Base-by-base conservation (phyloP, 2,888 invertebrate genomes). In the Dynastes hyllus region DNA sequence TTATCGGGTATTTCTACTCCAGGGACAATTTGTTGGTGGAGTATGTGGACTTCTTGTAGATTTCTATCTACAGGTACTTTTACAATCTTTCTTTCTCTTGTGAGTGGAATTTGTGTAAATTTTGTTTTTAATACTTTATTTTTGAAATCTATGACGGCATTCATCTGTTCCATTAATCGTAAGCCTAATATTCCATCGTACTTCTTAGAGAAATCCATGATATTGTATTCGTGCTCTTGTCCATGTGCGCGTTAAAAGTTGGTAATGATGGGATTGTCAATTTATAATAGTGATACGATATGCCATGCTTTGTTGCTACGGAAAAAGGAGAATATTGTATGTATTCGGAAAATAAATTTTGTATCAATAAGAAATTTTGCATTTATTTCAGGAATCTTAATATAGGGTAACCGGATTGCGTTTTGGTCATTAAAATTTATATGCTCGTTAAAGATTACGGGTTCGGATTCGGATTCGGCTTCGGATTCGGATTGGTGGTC, bases 1-100 rank as follows among this genome's bases (percentile, higher is more conserved):
- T 16, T 51, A 9, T 32, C 58, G 1, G 77, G 77, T n/a, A 77
- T 77, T 69, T 77, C 69, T 16, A 69, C 69, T 16, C 77, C 69
- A 37, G 67, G 77, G 8, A 16, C 22, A 11, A 76, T 16, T 40
- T 27, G 5, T 22, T 76, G 76, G 6, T 76, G 76, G 2, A 2
- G 3, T 2, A 76, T 66, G 2, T 32, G 32, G 4, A 32, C 4
- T 32, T 22, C 22, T 22, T 22, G 22, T 32, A 32, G 4, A 32
- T 51, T 11, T 29, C 32, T 4, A 32, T 32, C 3, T 4, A 32
- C 32, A 4, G 32, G 32, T 32, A 32, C 2, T 32, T 32, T 32
- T 32, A 32, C 32, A 4, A 32, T 32, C 4, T 32, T 32, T 4
- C 32, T 0, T 32, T 32, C 32, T 22, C 22, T 22, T 32, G 32